These are phyloP conservation scores for Axis porcinus DNA, from an alignment of 2,113 vertebrate species.

Conservation along the genomic window DNA sequence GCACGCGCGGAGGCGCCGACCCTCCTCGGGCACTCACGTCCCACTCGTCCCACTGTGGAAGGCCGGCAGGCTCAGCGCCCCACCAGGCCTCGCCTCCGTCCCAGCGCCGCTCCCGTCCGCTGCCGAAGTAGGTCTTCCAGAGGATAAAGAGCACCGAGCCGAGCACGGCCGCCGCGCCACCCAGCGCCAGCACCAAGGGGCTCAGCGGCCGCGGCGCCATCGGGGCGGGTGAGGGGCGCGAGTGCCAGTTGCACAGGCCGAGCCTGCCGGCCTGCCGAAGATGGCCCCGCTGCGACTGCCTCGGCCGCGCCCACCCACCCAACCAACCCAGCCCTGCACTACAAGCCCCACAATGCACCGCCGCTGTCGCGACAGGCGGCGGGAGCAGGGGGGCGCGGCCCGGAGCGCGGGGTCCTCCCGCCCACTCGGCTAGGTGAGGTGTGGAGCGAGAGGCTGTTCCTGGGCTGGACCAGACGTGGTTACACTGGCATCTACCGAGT, in stretches of 20 bases:
- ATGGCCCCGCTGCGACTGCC: constrained; percentile 46
- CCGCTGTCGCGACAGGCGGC: not conserved
- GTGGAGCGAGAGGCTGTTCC: fast-evolving
- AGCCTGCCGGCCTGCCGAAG: not conserved
- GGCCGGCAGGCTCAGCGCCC: constrained; percentile 57
- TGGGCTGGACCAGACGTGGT: fast-evolving
- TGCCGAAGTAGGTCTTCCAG: constrained; percentile 83
- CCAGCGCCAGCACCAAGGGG: constrained; percentile 79
- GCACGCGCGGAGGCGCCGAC: not conserved
- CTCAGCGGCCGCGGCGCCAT: constrained; percentile 63
- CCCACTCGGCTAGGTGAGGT: fast-evolving
- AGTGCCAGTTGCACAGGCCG: fast-evolving
- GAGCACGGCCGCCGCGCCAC: constrained; percentile 85
- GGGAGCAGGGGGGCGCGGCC: not conserved
- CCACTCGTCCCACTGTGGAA: constrained; percentile 66
- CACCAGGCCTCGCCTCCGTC: constrained; percentile 72
- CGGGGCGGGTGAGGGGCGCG: not conserved
- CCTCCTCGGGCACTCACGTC: constrained; percentile 8
- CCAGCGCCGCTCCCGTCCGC: constrained; percentile 74
- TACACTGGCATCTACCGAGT: not conserved
- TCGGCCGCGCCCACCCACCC: constrained; percentile 57
- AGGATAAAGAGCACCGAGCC: constrained; percentile 89
- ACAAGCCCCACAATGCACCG: constrained; percentile 70
- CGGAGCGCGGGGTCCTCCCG: fast-evolving
- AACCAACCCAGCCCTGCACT: not conserved